These are phyloP conservation scores for Trissolcus basalis DNA, from an alignment of 1,140 invertebrate genomes.

Conservation along the genomic window DNA sequence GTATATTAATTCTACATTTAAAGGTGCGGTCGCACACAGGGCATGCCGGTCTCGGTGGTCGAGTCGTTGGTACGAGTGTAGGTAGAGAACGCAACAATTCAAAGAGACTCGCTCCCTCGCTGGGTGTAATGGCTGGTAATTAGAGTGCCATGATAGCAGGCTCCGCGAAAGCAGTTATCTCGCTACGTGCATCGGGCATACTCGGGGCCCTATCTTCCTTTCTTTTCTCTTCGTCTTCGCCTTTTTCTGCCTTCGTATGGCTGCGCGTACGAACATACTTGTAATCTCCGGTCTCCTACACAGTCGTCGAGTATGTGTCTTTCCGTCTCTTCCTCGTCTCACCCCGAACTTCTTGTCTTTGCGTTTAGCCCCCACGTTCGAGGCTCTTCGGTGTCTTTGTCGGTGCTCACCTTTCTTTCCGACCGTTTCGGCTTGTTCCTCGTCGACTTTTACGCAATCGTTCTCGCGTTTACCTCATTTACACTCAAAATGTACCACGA, in stretches of 20 bases:
- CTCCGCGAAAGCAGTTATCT: constrained; percentile 75
- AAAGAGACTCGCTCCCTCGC: constrained; percentile 64
- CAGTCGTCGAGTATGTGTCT: constrained; percentile 17
- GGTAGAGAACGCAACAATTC: constrained; percentile 72
- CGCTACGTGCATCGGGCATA: constrained; percentile 73
- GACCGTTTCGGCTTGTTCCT: constrained; percentile 40
- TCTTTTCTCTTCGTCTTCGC: constrained; percentile 33
- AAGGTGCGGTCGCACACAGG: constrained; percentile 69
- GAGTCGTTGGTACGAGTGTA: constrained; percentile 69
- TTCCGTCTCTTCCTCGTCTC: background rate
- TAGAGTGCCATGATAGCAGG: constrained; percentile 75
- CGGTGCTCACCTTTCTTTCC: constrained; percentile 33
- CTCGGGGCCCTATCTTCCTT: constrained; percentile 50
- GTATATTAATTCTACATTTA: constrained; percentile 75
- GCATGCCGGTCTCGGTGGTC: constrained; percentile 71
- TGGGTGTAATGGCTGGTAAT: constrained; percentile 74
- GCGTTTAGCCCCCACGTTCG: constrained; percentile 33
- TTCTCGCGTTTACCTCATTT: constrained; percentile 53
- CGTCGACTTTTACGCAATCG: constrained; percentile 45
- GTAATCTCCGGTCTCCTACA: background rate
- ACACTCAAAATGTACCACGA: constrained; percentile 48
- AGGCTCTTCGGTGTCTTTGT: constrained; percentile 25
- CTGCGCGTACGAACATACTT: constrained; percentile 12
- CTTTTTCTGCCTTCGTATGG: constrained; percentile 25
- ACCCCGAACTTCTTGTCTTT: constrained; percentile 32